phyloP scores from a whole-genome alignment of 2,888 invertebrate species.

The Crepidodera aurea region DNA sequence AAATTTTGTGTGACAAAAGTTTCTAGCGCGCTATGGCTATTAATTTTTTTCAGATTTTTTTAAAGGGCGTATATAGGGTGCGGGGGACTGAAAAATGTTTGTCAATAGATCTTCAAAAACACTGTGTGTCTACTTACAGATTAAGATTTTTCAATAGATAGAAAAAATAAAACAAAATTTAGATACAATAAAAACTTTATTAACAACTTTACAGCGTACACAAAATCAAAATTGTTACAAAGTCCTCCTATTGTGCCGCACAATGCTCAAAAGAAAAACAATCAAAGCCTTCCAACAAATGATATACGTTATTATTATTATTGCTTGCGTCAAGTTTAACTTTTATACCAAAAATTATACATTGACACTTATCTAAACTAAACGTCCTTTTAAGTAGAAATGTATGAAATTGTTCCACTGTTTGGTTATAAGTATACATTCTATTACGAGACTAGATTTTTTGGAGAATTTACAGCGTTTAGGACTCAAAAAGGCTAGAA shows the following conservation, averaged over 20 bases:
- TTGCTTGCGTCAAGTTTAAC: slow-evolving; percentile 4
- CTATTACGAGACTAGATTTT: neutral
- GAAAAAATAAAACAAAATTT: neutral
- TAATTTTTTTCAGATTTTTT: no score
- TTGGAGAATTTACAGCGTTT: neutral
- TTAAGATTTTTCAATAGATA: no score
- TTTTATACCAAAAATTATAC: slow-evolving; percentile 19
- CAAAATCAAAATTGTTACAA: slow-evolving; percentile 25
- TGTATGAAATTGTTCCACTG: slow-evolving; percentile 3
- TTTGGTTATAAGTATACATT: neutral
- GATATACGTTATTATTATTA: slow-evolving; percentile 17
- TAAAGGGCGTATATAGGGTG: no score
- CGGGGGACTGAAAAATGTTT: no score
- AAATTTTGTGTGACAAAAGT: no score
- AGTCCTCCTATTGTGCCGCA: slow-evolving; percentile 25
- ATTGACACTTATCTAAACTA: slow-evolving; percentile 13
- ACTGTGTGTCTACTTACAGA: no score
- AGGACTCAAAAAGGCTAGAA: no score
- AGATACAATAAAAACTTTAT: slow-evolving; percentile 32
- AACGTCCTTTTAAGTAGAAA: slow-evolving; percentile 1
- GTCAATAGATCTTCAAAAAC: no score
- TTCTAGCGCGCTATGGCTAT: no score
- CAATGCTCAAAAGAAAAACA: slow-evolving; percentile 23
- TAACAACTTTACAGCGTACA: slow-evolving; percentile 31
- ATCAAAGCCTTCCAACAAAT: slow-evolving; percentile 24